These are phyloP conservation scores for Vollenhovia emeryi DNA, from an alignment of 1,140 invertebrate species.

Conservation along the genomic window DNA sequence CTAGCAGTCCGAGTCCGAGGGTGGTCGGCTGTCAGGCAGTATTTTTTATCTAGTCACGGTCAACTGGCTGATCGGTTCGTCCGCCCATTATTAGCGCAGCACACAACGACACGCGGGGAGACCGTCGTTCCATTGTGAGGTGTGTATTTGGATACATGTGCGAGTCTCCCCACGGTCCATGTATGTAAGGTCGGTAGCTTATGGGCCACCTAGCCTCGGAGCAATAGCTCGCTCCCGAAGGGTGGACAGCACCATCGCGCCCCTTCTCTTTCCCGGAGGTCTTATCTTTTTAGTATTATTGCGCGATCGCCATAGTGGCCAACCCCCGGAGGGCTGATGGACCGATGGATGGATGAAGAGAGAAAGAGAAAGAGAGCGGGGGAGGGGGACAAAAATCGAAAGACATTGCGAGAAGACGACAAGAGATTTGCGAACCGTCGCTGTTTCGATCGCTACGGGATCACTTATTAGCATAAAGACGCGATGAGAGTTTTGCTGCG, in stretches of 20 bases:
- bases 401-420: conserved; percentile 20
- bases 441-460: conserved; percentile 42
- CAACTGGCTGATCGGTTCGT: conserved; percentile 84
- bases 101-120: conserved; percentile 66
- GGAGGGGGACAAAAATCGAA: neutral
- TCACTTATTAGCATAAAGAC: conserved; percentile 70
- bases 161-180: conserved; percentile 56
- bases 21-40: conserved; percentile 78
- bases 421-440: conserved; percentile 59
- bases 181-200: conserved; percentile 78
- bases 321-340: conserved; percentile 50
- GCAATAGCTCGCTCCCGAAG: conserved; percentile 79
- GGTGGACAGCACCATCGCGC: conserved; percentile 72
- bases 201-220: conserved; percentile 77
- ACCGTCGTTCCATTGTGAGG: conserved; percentile 55
- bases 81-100: conserved; percentile 85
- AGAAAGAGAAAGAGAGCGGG: neutral
- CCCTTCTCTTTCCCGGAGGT: conserved; percentile 71
- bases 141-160: conserved; percentile 43
- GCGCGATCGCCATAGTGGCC: conserved; percentile 79
- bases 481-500: neutral
- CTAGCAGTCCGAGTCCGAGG: conserved; percentile 9
- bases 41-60: conserved; percentile 87
- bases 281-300: conserved; percentile 86
- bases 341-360: conserved; percentile 19